Percentiles rank a stretch among this genome's conserved stretches.
Conservation (phyloP, 2,888 invertebrate genomes). For the Leptopilina drosophilae region DNA sequence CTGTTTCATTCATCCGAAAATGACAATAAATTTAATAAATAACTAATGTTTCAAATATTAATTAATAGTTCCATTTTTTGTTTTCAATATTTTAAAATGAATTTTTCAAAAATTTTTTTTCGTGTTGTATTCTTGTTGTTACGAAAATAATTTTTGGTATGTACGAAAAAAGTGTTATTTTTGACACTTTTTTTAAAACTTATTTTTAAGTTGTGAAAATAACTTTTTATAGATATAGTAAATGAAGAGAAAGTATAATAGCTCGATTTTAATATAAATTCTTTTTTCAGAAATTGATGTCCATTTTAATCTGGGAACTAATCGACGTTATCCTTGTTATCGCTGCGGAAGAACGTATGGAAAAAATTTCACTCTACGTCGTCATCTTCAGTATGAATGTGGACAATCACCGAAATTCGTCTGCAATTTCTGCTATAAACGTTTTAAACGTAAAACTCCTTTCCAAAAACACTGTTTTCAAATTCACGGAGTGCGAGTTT, state of each 20-base stretch:
- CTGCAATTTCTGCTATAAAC: constrained; percentile 70
- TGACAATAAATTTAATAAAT: too few species aligned
- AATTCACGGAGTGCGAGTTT: constrained; percentile 53
- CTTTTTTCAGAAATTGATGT: constrained; percentile 6
- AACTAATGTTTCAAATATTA: too few species aligned
- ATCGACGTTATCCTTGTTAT: constrained; percentile 52
- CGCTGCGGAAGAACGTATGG: constrained; percentile 69
- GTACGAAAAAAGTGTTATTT: too few species aligned
- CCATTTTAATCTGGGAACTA: not conserved
- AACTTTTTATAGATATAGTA: too few species aligned
- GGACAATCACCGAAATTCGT: constrained; percentile 70
- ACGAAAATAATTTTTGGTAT: too few species aligned
- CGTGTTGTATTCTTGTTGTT: too few species aligned
- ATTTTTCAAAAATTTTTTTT: too few species aligned
- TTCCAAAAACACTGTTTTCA: constrained; percentile 69
- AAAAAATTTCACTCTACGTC: constrained; percentile 82
- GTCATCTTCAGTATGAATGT: constrained; percentile 74
- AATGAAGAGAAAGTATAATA: not conserved
- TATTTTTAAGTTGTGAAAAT: too few species aligned
- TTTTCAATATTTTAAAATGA: too few species aligned
- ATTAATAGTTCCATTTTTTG: too few species aligned
- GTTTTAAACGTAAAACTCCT: constrained; percentile 69
- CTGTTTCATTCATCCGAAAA: too few species aligned
- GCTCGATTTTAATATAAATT: not conserved
- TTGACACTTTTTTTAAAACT: too few species aligned